Evolutionary conservation across 2,888 invertebrate species (phyloP).

Genomic region (Tetheella fluctuosa): DNA sequence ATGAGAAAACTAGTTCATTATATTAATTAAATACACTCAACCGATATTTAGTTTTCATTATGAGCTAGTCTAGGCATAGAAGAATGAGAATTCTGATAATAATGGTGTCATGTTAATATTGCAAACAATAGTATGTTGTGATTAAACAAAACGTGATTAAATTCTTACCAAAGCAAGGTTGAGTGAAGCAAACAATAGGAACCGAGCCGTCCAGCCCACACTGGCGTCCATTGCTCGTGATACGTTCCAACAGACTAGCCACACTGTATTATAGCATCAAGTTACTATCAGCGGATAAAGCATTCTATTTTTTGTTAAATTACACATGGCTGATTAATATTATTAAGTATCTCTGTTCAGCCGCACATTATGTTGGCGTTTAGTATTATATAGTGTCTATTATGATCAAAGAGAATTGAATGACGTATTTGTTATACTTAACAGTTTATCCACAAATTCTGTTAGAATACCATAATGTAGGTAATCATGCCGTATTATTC

Average conservation of each 20-base stretch:
- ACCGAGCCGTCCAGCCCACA: slow-evolving; percentile 21
- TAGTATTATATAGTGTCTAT: background rate
- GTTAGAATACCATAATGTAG: background rate
- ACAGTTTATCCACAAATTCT: background rate
- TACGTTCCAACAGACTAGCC: slow-evolving; percentile 36
- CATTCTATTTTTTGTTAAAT: background rate
- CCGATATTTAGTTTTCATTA: background rate
- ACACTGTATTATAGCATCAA: slow-evolving; percentile 1
- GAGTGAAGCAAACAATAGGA: slow-evolving; percentile 47
- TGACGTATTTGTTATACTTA: background rate
- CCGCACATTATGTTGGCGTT: background rate
- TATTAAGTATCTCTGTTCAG: background rate
- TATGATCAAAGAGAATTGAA: background rate
- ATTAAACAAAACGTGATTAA: slow-evolving; percentile 31
- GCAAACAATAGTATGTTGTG: slow-evolving; percentile 8
- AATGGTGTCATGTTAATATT: background rate
- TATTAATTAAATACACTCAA: background rate
- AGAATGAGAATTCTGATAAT: no score
- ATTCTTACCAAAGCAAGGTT: slow-evolving; percentile 51
- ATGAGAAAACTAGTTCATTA: background rate
- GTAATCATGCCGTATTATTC: no score
- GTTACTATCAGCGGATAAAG: background rate
- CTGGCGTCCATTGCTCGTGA: slow-evolving; percentile 47
- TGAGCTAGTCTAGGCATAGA: no score
- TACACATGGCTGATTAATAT: background rate